Evolutionary conservation across 2,888 invertebrate species (phyloP).

Genomic region (Alloscopus bannaensis): DNA sequence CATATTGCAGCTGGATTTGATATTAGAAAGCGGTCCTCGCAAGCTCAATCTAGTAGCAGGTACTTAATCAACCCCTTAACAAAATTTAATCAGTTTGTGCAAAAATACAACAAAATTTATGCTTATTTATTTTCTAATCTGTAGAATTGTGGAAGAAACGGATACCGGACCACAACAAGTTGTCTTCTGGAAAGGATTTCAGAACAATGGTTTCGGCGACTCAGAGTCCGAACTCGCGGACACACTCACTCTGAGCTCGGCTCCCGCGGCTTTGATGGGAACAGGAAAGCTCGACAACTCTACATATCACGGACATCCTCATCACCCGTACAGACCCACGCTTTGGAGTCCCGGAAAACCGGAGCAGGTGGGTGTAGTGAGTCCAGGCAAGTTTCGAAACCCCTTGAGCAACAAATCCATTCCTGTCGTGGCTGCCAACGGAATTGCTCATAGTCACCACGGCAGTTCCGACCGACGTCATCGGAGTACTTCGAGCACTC

Average conservation of each 20-base stretch:
- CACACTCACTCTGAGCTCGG: slow-evolving; percentile 67
- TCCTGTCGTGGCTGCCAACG: slow-evolving; percentile 79
- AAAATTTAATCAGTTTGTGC: too few species aligned
- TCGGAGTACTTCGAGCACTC: slow-evolving; percentile 77
- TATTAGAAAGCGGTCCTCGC: slow-evolving; percentile 79
- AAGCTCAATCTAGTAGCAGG: slow-evolving; percentile 52
- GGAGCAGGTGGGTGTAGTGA: slow-evolving; percentile 78
- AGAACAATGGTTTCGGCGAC: slow-evolving; percentile 70
- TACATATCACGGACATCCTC: slow-evolving; percentile 92
- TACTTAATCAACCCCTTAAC: too few species aligned
- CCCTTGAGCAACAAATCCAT: slow-evolving; percentile 78
- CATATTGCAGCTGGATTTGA: slow-evolving; percentile 95
- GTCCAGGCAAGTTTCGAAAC: slow-evolving; percentile 26
- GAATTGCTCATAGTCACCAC: slow-evolving; percentile 82
- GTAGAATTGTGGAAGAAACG: slow-evolving; percentile 42
- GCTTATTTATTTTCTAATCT: neutral
- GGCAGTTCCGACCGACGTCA: slow-evolving; percentile 53
- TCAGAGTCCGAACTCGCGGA: slow-evolving; percentile 66
- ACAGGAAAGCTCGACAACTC: slow-evolving; percentile 79
- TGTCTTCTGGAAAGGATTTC: slow-evolving; percentile 68
- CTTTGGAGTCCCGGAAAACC: slow-evolving; percentile 74
- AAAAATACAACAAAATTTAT: too few species aligned
- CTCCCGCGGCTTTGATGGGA: slow-evolving; percentile 65
- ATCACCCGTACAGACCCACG: slow-evolving; percentile 83
- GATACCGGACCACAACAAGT: slow-evolving; percentile 66